Percentiles rank a stretch among this genome's conserved stretches.
These are phyloP conservation scores for Denticeps clupeoides DNA, from an alignment of 2,797 vertebrate genomes.

Conservation along the genomic window DNA sequence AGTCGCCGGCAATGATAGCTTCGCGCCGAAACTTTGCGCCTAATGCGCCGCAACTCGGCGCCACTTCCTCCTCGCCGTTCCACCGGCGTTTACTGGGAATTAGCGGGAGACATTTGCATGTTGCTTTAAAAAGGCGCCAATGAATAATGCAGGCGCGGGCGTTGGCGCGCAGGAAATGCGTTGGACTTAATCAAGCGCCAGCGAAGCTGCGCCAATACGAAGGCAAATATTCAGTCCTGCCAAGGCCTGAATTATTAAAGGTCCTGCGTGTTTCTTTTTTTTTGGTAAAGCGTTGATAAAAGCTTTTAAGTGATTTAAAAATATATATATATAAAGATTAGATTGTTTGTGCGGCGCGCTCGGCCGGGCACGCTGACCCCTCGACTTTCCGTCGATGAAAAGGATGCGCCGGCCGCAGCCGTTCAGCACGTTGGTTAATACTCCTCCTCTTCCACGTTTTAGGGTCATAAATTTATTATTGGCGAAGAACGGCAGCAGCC, in stretches of 20 bases:
- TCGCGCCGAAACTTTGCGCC: slow-evolving; percentile 51
- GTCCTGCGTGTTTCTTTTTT: slow-evolving; percentile 65
- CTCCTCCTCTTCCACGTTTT: slow-evolving; percentile 54
- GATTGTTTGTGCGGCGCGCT: slow-evolving; percentile 45
- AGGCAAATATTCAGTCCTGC: slow-evolving; percentile 61
- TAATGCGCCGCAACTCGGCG: slow-evolving; percentile 40
- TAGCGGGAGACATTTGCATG: slow-evolving; percentile 5
- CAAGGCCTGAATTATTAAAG: slow-evolving; percentile 65
- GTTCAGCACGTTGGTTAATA: slow-evolving; percentile 58
- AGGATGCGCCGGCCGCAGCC: slow-evolving; percentile 51
- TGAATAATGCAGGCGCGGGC: slow-evolving; percentile 5
- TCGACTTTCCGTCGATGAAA: slow-evolving; percentile 74
- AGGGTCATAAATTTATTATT: slow-evolving; percentile 66
- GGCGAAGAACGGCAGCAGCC: slow-evolving; percentile 51
- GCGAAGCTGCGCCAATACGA: slow-evolving; percentile 68
- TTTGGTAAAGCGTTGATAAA: slow-evolving; percentile 68
- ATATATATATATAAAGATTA: slow-evolving; percentile 34
- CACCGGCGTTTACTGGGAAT: slow-evolving; percentile 1
- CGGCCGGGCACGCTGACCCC: not conserved
- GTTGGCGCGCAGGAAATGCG: slow-evolving; percentile 6
- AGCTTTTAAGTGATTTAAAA: slow-evolving; percentile 46
- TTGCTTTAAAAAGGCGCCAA: slow-evolving; percentile 12
- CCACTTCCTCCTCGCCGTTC: slow-evolving; percentile 9
- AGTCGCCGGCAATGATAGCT: slow-evolving; percentile 67
- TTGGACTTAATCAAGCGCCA: slow-evolving; percentile 14